These are phyloP conservation scores for Rhea pennata DNA, from an alignment of 2,113 vertebrate species.

Conservation along the genomic window DNA sequence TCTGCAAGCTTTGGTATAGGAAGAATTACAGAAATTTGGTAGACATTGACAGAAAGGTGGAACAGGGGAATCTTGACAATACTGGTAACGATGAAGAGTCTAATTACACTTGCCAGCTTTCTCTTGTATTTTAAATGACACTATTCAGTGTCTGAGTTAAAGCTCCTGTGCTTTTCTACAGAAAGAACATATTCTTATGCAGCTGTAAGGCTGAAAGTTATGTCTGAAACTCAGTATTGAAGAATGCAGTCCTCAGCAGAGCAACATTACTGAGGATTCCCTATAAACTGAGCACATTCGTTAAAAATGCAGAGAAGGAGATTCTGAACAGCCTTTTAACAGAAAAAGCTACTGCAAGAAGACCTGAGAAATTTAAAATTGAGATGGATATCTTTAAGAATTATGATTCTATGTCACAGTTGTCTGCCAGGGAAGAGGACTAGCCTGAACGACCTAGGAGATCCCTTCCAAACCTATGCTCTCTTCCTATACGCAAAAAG, in stretches of 20 bases:
- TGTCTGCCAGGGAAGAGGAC: not conserved
- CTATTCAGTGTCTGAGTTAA: not conserved
- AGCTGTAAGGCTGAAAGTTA: not conserved
- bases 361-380: not conserved
- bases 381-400: not conserved
- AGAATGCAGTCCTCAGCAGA: not conserved
- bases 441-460: not conserved
- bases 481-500: not conserved
- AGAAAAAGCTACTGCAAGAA: not conserved
- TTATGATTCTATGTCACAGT: not conserved
- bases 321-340: not conserved
- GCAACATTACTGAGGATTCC: not conserved
- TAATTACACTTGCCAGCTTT: not conserved
- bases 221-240: not conserved
- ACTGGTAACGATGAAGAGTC: not conserved
- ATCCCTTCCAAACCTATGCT: not conserved
- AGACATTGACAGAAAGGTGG: not conserved
- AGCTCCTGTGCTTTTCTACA: not conserved
- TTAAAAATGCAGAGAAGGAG: not conserved
- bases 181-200: not conserved
- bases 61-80: not conserved
- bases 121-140: not conserved
- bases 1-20: not conserved
- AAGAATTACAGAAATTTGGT: too few relatives aligned
- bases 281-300: not conserved